These are phyloP conservation scores for Drosophila setosimentum DNA, from an alignment of 2,888 invertebrate genomes.

Conservation along the genomic window DNA sequence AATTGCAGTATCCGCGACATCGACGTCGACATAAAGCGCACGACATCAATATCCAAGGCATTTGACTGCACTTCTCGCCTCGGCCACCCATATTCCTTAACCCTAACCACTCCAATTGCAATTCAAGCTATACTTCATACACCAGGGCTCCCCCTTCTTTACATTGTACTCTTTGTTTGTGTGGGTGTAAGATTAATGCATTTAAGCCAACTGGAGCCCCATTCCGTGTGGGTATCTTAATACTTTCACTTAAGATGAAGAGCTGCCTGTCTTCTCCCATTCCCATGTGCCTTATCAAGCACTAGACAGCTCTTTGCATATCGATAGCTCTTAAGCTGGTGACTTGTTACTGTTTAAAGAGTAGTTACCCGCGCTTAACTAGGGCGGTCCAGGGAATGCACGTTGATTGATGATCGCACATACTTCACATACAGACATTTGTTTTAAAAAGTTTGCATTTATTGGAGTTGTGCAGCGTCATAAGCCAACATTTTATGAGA, in stretches of 20 bases:
- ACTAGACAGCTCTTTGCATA: constrained; percentile 56
- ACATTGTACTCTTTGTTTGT: constrained; percentile 18
- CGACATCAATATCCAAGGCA: constrained; percentile 52
- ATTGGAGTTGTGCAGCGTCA: constrained; percentile 4
- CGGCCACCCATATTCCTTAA: neutral
- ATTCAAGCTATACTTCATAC: neutral
- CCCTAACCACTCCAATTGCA: neutral
- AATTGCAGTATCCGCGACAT: constrained; percentile 77
- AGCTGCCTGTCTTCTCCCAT: constrained; percentile 18
- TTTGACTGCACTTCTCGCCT: constrained; percentile 15
- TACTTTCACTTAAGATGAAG: constrained; percentile 71
- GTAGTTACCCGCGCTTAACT: constrained; percentile 33
- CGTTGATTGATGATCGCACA: constrained; percentile 64
- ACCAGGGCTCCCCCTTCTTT: neutral
- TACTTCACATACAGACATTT: constrained; percentile 44
- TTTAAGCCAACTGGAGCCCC: constrained; percentile 47
- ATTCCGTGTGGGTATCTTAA: constrained; percentile 59
- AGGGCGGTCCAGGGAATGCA: constrained; percentile 5
- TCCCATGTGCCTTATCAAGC: constrained; percentile 17
- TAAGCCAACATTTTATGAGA: constrained; percentile 1
- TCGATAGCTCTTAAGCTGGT: constrained; percentile 58
- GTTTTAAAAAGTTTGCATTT: constrained; percentile 52
- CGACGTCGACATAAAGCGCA: constrained; percentile 54
- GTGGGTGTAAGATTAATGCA: constrained; percentile 70
- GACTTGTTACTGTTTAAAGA: constrained; percentile 57